A percentile compares a stretch with the other conserved stretches of the same genome.
phyloP scores from a whole-genome alignment of 2,113 vertebrate species.

The Apodemus sylvaticus region DNA sequence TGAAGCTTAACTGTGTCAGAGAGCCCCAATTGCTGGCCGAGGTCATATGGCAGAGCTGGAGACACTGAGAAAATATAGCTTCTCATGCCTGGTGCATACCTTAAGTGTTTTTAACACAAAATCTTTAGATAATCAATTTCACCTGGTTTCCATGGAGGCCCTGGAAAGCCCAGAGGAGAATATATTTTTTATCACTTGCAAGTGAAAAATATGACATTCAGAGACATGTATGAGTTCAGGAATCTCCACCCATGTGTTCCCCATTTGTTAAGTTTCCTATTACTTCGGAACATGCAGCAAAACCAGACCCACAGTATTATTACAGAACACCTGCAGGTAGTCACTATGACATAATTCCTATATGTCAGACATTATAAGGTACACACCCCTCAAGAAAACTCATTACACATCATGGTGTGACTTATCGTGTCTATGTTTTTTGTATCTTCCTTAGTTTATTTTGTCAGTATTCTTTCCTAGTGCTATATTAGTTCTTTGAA shows the following conservation, averaged over 20 bases:
- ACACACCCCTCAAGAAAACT: not conserved
- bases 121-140: not conserved
- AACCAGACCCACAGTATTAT: not conserved
- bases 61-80: not conserved
- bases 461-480: not conserved
- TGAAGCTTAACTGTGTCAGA: not conserved
- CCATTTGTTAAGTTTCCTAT: not conserved
- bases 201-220: not conserved
- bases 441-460: not conserved
- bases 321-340: not conserved
- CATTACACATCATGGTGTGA: not conserved
- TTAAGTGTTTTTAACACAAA: not conserved
- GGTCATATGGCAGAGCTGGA: not conserved
- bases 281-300: not conserved
- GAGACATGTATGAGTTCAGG: not conserved
- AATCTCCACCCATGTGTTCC: not conserved
- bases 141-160: not conserved
- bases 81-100: not conserved
- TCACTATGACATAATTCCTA: not conserved
- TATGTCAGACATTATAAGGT: not conserved
- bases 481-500: not conserved
- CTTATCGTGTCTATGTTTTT: not conserved
- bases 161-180: not conserved
- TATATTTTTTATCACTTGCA: not conserved
- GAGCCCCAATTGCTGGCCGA: not conserved